Conservation (phyloP, 2,797 vertebrate species). For the Chlorospingus flavigularis region DNA sequence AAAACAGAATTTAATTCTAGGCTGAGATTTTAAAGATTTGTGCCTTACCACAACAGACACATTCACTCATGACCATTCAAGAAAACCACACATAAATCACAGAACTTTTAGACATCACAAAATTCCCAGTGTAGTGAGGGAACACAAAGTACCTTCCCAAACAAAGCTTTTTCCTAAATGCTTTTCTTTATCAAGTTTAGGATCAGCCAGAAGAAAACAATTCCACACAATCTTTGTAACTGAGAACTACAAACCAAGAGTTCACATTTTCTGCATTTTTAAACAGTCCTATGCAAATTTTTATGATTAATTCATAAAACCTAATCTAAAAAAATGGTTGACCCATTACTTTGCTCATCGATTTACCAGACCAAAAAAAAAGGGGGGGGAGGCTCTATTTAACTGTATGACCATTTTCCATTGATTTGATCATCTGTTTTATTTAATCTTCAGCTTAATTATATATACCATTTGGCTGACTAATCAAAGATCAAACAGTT, state of each 20-base stretch:
- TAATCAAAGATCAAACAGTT: slow-evolving; percentile 50
- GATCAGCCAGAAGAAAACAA: slow-evolving; percentile 4
- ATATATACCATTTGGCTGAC: slow-evolving; percentile 3
- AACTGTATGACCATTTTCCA: not conserved
- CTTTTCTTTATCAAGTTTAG: not conserved
- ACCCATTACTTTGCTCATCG: not conserved
- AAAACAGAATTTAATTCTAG: not conserved
- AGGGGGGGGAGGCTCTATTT: not conserved
- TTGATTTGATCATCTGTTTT: not conserved
- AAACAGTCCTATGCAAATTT: not conserved
- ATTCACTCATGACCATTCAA: not conserved
- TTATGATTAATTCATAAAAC: not conserved
- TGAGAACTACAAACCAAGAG: not conserved
- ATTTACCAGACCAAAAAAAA: not conserved
- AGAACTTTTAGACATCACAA: not conserved
- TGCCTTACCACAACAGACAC: not conserved
- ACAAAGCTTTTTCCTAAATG: not conserved
- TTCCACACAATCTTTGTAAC: not conserved
- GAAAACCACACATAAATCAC: not conserved
- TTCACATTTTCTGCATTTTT: not conserved
- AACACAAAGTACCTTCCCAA: not conserved
- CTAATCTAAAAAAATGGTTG: not conserved
- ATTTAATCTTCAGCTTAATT: slow-evolving; percentile 25
- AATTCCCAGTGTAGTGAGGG: not conserved
- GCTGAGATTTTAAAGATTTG: not conserved